Base-by-base conservation (phyloP, 23 tunicate species). In the Diplosoma virens region DNA sequence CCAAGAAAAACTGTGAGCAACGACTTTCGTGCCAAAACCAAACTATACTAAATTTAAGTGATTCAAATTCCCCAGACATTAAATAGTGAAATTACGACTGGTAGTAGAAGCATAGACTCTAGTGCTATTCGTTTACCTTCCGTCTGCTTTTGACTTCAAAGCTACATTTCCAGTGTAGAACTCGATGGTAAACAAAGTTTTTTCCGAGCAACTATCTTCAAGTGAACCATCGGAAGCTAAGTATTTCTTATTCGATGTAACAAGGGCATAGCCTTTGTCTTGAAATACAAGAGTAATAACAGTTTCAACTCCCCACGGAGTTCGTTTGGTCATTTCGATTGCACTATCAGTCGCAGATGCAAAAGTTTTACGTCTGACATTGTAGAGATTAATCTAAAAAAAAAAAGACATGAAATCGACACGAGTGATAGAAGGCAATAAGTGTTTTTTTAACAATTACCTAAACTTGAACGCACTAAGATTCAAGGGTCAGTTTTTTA, bases 81-180 rank as follows among this genome's bases (percentile, higher is more conserved):
- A n/a, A n/a, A n/a, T n/a, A n/a, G n/a, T n/a, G n/a, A n/a, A n/a
- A n/a, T n/a, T n/a, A n/a, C n/a, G n/a, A n/a, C n/a, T n/a, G n/a
- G n/a, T n/a, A n/a, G n/a, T n/a, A n/a, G n/a, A n/a, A n/a, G n/a
- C n/a, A n/a, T n/a, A n/a, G n/a, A n/a, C n/a, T n/a, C n/a, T n/a
- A n/a, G n/a, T n/a, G n/a, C n/a, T n/a, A n/a, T 45, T 9, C 14
- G 59, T 84, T 76, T 35, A 92, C 97, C 73, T 80, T 17, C 79
- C 79, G 37, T 85, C 80, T 0, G 45, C 45, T 59, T 59, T 80
- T n/a, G 82, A 83, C 37, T 92, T 92, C 47, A 92, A 81, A 1
- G 97, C 97, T 63, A 92, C 81, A 21, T 89, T 87, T 31, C 97
- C 97, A 7, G 87, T 56, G 61, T 92, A 92, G 59, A 92, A 92